Base-by-base conservation (phyloP, 2,888 invertebrate species). In the Napeogenes sylphis region DNA sequence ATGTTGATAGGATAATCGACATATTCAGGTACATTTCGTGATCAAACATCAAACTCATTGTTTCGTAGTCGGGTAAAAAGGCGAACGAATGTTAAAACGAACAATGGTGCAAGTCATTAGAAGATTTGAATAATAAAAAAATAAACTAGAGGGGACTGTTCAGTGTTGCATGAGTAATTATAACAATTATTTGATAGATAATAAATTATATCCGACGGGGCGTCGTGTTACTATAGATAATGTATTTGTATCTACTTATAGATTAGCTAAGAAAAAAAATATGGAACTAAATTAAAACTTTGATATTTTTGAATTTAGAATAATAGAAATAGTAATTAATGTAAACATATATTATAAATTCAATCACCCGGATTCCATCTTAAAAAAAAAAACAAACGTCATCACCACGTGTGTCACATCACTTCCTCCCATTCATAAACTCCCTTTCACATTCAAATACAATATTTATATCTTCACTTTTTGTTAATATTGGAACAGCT, bases 171-270 rank as follows among this genome's bases (percentile, higher is more conserved):
- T 89, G 84, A 84, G 85, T 88, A 89, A 88, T 87, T 86, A 86
- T 82, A 81, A 84, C 85, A 85, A 88, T 89, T 86, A 87, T 87
- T 82, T 85, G 84, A 88, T 88, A 84, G 84, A 81, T 88, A 83
- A 89, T 89, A 88, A 84, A 87, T 87, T 87, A 87, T 85, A 76
- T 82, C 69, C 81, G 83, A 84, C 82, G 68, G 68, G 63, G 64
- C 67, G 56, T 56, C 42, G 60, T 61, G 56, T 45, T 32, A 30
- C 63, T 21, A 51, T 63, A 63, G 60, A 58, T 62, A 56, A 35
- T 35, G 35, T 35, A 35, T 35, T 35, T 6, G 35, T 35, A n/a
- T n/a, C n/a, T n/a, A 35, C 35, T 35, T 56, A 35, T 45, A 21
- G 51, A 60, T 30, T 14, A 45, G 59, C 57, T 47, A 66, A 21